These are phyloP conservation scores for Bubo scandiacus DNA, from an alignment of 2,113 vertebrate species.

Conservation along the genomic window DNA sequence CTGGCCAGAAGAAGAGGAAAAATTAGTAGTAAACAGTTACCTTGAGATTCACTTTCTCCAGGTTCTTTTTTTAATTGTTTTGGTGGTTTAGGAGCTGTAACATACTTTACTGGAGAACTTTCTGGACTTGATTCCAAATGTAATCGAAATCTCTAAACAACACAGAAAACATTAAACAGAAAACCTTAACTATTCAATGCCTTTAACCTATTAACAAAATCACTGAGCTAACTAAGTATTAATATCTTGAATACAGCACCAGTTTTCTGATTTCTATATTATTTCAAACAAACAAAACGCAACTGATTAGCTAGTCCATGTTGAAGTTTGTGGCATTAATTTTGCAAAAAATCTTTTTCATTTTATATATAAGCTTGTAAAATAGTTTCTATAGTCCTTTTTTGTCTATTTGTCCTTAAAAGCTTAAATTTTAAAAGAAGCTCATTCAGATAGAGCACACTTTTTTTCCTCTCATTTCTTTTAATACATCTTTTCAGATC, in stretches of 20 bases:
- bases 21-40: constrained; percentile 39
- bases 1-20: not conserved
- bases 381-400: not conserved
- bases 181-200: not conserved
- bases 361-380: not conserved
- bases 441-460: not conserved
- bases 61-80: constrained; percentile 65
- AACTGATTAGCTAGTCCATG: not conserved
- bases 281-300: not conserved
- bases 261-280: not conserved
- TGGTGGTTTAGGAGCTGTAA: constrained; percentile 30
- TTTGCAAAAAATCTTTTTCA: not conserved
- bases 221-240: not conserved
- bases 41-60: constrained; percentile 70
- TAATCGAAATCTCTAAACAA: constrained; percentile 68
- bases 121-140: constrained; percentile 73
- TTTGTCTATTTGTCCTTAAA: not conserved
- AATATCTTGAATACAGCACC: not conserved
- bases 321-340: not conserved
- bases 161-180: not conserved
- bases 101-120: constrained; percentile 63
- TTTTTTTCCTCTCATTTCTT: not conserved
- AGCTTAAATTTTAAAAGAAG: not conserved
- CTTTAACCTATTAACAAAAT: not conserved
- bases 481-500: not conserved